Conservation (phyloP, 1,140 invertebrate genomes). For the Cepaea nemoralis region DNA sequence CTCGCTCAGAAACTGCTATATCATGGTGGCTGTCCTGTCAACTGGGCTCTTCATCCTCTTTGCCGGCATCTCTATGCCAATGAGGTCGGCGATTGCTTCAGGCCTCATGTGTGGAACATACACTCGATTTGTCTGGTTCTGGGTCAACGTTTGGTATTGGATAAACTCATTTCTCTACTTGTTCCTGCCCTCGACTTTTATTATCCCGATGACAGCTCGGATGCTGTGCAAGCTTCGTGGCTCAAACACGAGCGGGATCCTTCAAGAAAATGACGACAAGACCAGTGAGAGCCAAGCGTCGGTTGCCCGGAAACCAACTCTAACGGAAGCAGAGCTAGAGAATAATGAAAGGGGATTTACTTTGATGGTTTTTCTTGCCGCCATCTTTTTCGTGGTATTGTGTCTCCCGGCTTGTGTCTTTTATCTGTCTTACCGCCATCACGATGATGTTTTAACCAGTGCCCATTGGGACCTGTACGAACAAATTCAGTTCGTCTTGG, state of each 20-base stretch:
- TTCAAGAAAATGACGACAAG: conserved; percentile 14
- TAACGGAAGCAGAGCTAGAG: conserved; percentile 39
- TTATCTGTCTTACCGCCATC: conserved; percentile 38
- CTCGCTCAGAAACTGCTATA: conserved; percentile 42
- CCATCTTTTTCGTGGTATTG: conserved; percentile 55
- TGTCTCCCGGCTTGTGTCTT: conserved; percentile 56
- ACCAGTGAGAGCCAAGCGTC: neutral
- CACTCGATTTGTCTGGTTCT: conserved; percentile 39
- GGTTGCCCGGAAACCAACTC: neutral
- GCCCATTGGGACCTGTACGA: conserved; percentile 1
- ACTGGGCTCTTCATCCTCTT: conserved; percentile 45
- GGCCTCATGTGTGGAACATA: conserved; percentile 42
- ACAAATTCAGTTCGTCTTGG: conserved; percentile 52
- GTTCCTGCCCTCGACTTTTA: conserved; percentile 50
- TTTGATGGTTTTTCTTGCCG: conserved; percentile 53
- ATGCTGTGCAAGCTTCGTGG: conserved; percentile 48
- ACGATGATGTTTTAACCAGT: neutral
- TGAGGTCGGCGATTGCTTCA: conserved; percentile 31
- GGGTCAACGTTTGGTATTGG: conserved; percentile 54
- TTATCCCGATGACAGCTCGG: conserved; percentile 52
- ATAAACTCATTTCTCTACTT: conserved; percentile 53
- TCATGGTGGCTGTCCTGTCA: conserved; percentile 41
- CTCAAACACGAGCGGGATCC: neutral
- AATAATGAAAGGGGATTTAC: conserved; percentile 54
- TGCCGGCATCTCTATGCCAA: conserved; percentile 47